These are phyloP conservation scores for Acrobasis consociella DNA, from an alignment of 2,888 invertebrate species.

Conservation along the genomic window DNA sequence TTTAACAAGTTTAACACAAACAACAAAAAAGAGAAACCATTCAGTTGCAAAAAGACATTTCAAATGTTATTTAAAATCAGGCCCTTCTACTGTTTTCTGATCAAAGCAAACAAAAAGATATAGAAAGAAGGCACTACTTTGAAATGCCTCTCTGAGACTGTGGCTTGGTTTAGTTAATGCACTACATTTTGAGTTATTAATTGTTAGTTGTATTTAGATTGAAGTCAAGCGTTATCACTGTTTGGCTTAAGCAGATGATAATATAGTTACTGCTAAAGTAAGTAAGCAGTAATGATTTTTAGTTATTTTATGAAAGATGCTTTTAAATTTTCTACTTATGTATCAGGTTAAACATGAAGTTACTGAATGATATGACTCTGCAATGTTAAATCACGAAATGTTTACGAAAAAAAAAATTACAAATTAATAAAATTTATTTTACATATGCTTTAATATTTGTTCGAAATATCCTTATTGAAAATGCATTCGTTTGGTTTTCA, in stretches of 20 bases:
- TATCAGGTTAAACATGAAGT: not conserved
- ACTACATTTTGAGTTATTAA: not conserved
- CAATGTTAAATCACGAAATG: not conserved
- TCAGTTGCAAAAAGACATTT: too few species aligned
- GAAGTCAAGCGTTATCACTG: constrained; percentile 11
- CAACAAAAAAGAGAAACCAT: not conserved
- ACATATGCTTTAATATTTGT: not conserved
- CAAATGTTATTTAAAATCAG: too few species aligned
- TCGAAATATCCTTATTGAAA: not conserved
- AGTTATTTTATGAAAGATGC: not conserved
- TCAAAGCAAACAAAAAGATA: too few species aligned
- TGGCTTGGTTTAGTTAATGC: too few species aligned
- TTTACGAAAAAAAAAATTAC: not conserved
- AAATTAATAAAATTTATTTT: not conserved
- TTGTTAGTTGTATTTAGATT: constrained; percentile 5
- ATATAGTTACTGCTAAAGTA: not conserved
- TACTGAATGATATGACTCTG: not conserved
- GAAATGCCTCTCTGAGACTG: too few species aligned
- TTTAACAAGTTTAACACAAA: not conserved
- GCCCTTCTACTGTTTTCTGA: too few species aligned
- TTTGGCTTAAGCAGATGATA: not conserved
- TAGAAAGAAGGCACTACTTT: too few species aligned
- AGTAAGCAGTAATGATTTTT: not conserved
- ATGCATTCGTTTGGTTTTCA: not conserved
- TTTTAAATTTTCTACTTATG: not conserved